phyloP scores from a whole-genome alignment of 1,140 invertebrate genomes.

The Brachionus asplanchnoidis region DNA sequence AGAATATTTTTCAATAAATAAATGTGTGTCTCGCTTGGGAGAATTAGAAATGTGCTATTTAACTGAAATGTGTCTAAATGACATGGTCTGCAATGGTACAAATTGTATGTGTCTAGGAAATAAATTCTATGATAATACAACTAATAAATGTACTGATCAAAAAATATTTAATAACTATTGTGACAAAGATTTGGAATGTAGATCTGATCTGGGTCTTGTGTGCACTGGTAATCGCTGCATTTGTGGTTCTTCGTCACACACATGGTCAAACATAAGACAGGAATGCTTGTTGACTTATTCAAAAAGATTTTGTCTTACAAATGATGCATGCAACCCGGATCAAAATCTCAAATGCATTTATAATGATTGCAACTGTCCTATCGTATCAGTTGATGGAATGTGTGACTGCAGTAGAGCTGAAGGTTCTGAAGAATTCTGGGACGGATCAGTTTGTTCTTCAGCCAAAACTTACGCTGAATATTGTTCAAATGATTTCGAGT shows the following conservation, averaged over 20 bases:
- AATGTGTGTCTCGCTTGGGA: not conserved
- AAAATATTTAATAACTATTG: not conserved
- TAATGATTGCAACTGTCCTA: not conserved
- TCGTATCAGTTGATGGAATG: not conserved
- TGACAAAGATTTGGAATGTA: not conserved
- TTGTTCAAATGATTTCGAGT: not conserved
- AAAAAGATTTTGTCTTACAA: not conserved
- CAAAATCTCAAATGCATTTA: not conserved
- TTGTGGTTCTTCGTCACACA: not conserved
- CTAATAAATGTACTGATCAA: not conserved
- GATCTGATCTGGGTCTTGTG: not conserved
- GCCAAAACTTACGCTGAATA: not conserved
- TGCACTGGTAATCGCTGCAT: not conserved
- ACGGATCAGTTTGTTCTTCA: not conserved
- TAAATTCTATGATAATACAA: not conserved
- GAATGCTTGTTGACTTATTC: not conserved
- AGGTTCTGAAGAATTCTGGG: not conserved
- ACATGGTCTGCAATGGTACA: not conserved
- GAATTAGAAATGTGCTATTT: not conserved
- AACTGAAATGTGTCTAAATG: not conserved
- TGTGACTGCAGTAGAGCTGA: not conserved
- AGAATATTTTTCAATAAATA: not conserved
- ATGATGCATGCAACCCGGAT: not conserved
- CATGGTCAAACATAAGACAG: not conserved
- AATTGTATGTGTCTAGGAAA: not conserved